Conservation (phyloP, 2,113 vertebrate species). For the Mirza zaza region DNA sequence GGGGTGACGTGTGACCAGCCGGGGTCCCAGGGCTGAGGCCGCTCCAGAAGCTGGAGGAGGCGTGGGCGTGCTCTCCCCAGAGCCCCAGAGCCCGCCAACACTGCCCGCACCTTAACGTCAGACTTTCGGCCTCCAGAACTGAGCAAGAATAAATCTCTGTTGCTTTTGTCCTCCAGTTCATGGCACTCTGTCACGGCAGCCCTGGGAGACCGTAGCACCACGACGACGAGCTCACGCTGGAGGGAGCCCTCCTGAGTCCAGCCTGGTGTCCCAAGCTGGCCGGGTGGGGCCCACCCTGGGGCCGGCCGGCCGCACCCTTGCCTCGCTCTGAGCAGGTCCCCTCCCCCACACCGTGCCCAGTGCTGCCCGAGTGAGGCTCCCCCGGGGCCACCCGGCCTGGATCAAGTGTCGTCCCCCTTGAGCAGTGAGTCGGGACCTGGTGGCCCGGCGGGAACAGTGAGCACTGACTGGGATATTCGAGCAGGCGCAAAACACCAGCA, state of each 20-base stretch:
- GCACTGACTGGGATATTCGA: accelerated
- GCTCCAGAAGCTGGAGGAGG: accelerated
- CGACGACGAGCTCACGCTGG: accelerated
- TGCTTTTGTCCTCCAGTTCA: accelerated
- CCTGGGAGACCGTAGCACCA: accelerated
- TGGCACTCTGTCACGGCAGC: accelerated
- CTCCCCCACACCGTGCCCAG: not conserved
- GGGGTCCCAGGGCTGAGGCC: accelerated
- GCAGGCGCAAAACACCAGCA: accelerated
- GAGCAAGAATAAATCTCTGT: accelerated
- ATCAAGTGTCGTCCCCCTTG: too few relatives aligned
- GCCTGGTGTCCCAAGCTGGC: not conserved
- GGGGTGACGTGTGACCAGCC: accelerated
- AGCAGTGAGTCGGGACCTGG: not conserved
- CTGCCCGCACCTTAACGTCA: accelerated
- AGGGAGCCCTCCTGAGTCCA: accelerated
- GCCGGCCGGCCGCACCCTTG: accelerated
- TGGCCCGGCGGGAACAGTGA: accelerated
- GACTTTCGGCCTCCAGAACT: not conserved
- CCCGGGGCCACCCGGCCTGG: too few relatives aligned
- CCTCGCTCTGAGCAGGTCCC: accelerated
- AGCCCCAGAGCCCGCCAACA: not conserved
- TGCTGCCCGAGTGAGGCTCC: too few relatives aligned
- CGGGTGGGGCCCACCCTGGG: accelerated
- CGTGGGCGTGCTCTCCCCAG: too few relatives aligned